Conservation (phyloP, 64 coral and sea anemone species). For the Montipora sp. region DNA sequence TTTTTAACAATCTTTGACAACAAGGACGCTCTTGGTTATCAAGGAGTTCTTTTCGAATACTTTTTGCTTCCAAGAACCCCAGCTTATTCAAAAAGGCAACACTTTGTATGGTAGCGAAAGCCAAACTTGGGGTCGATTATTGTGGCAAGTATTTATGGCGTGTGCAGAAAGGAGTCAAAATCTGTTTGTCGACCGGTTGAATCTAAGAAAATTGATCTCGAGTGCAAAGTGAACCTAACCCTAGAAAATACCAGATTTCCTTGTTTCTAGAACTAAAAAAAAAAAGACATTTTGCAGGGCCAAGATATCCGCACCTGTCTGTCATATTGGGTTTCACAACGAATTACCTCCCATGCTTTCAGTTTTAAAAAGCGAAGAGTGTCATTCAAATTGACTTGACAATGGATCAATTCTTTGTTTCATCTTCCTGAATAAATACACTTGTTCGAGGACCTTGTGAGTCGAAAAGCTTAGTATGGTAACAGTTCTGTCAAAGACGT, state of each 20-base stretch:
- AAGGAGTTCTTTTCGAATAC: not conserved
- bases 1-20: not conserved
- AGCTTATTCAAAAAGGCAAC: not conserved
- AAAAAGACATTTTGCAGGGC: not conserved
- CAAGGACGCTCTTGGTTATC: not conserved
- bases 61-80: not conserved
- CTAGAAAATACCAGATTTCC: not conserved
- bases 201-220: not conserved
- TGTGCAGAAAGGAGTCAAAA: constrained; percentile 4
- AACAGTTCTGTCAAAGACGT: constrained; percentile 7
- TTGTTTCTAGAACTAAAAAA: not conserved
- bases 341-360: constrained; percentile 3
- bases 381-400: constrained; percentile 1
- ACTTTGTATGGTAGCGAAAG: not conserved
- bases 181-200: not conserved
- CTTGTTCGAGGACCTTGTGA: constrained; percentile 16
- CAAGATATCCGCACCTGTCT: constrained; percentile 18
- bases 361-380: constrained; percentile 20
- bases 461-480: constrained; percentile 1
- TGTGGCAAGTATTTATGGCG: not conserved
- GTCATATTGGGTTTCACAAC: constrained; percentile 14
- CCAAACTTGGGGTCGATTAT: not conserved
- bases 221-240: not conserved
- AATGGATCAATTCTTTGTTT: constrained; percentile 30
- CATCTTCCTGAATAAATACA: constrained; percentile 27